phyloP scores from a whole-genome alignment of 2,888 invertebrate species.

The Encarsia formosa region DNA sequence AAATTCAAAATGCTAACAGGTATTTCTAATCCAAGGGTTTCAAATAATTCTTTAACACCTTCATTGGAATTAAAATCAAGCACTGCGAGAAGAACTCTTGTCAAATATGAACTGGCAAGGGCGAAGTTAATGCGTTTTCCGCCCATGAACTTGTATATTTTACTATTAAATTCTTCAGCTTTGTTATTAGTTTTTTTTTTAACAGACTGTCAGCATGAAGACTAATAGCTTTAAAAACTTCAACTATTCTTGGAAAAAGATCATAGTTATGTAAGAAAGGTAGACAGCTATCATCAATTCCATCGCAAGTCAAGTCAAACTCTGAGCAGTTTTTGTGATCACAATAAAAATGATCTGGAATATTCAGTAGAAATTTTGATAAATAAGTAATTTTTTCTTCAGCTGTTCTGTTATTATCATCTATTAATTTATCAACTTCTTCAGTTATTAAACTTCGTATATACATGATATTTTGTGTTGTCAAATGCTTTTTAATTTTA shows the following conservation, averaged over 20 bases:
- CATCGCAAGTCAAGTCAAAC: not conserved
- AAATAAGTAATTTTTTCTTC: not conserved
- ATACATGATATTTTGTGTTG: not conserved
- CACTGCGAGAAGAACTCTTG: not conserved
- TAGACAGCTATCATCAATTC: not conserved
- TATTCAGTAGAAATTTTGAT: not conserved
- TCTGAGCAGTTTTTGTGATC: not conserved
- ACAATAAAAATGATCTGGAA: not conserved
- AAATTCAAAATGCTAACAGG: not conserved
- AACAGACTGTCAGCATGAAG: constrained; percentile 11
- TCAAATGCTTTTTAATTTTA: not conserved
- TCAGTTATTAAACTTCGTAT: not conserved
- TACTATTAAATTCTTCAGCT: constrained; percentile 11
- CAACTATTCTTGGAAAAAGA: not conserved
- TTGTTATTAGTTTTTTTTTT: constrained; percentile 5
- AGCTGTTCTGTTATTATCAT: not conserved
- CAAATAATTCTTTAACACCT: not conserved
- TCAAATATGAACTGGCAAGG: not conserved
- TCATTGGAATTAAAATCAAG: not conserved
- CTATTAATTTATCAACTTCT: not conserved
- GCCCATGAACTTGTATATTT: constrained; percentile 7
- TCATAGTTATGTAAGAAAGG: not conserved
- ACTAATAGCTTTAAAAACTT: not conserved
- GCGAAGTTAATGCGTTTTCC: constrained; percentile 12
- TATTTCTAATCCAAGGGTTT: not conserved